A percentile compares a stretch with the other conserved stretches of the same genome.
phyloP scores from a whole-genome alignment of 2,888 invertebrate species.

The Amblyteles armatorius region DNA sequence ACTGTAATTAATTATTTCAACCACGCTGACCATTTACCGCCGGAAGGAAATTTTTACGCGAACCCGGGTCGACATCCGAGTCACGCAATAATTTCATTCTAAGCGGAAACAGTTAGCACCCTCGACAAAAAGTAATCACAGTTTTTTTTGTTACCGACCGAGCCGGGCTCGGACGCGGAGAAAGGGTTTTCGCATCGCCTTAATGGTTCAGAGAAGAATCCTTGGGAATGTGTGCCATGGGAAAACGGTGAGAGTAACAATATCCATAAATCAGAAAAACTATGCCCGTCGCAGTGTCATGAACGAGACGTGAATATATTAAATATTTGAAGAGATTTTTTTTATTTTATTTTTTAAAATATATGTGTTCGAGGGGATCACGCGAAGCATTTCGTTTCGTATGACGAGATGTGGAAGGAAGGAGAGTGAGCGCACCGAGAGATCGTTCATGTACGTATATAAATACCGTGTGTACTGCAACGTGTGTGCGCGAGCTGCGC shows the following conservation, averaged over 20 bases:
- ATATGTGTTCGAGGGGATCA: constrained; percentile 45
- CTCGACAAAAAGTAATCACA: background rate
- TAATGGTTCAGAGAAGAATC: constrained; percentile 12
- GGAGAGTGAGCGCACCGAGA: constrained; percentile 35
- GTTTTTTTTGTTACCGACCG: background rate
- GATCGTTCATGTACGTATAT: background rate
- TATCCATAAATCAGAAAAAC: constrained; percentile 46
- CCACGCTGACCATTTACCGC: background rate
- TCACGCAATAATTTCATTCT: background rate
- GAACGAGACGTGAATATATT: constrained; percentile 60
- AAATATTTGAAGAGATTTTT: constrained; percentile 39
- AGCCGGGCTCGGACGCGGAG: background rate
- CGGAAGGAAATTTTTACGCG: background rate
- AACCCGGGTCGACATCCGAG: background rate
- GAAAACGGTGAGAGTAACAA: constrained; percentile 9
- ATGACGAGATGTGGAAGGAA: constrained; percentile 28
- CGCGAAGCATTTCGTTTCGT: constrained; percentile 23
- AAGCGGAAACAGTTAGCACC: background rate
- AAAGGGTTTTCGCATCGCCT: background rate
- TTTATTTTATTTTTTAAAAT: constrained; percentile 1
- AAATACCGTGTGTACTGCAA: background rate
- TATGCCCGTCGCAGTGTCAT: constrained; percentile 29
- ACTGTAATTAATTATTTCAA: background rate
- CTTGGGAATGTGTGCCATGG: constrained; percentile 30
- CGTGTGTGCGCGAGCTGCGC: constrained; percentile 47